Percentiles rank a stretch among this genome's conserved stretches.
phyloP scores from a whole-genome alignment of 2,888 invertebrate genomes.

The Helobdella robusta region DNA sequence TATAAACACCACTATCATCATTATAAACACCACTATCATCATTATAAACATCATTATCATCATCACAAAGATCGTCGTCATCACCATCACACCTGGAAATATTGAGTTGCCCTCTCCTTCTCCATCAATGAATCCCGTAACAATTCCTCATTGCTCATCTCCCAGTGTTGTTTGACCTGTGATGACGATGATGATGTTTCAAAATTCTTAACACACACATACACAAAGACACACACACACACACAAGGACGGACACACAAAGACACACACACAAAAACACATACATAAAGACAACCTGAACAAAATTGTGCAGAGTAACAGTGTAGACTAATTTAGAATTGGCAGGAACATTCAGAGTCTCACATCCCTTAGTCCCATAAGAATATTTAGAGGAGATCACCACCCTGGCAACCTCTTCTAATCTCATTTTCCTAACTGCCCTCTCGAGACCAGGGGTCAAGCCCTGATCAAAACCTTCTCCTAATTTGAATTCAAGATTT shows the following conservation, averaged over 20 bases:
- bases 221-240: too few relatives aligned
- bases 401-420: slow-evolving; percentile 21
- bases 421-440: slow-evolving; percentile 15
- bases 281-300: slow-evolving; percentile 7
- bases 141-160: slow-evolving; percentile 19
- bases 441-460: slow-evolving; percentile 18
- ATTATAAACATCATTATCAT: too few relatives aligned
- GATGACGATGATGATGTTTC: neutral
- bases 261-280: neutral
- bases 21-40: too few relatives aligned
- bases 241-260: neutral
- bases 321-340: slow-evolving; percentile 14
- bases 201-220: neutral
- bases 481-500: neutral
- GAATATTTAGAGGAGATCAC: slow-evolving; percentile 9
- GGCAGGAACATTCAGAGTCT: slow-evolving; percentile 14
- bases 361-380: slow-evolving; percentile 17
- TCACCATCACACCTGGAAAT: slow-evolving; percentile 25
- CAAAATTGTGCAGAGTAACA: slow-evolving; percentile 19
- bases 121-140: slow-evolving; percentile 7
- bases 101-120: slow-evolving; percentile 17
- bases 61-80: too few relatives aligned
- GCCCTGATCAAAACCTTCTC: slow-evolving; percentile 15
- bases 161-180: slow-evolving; percentile 27
- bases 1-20: too few relatives aligned